Base-by-base conservation (phyloP, 2,888 invertebrate species). In the Dilophus febrilis region DNA sequence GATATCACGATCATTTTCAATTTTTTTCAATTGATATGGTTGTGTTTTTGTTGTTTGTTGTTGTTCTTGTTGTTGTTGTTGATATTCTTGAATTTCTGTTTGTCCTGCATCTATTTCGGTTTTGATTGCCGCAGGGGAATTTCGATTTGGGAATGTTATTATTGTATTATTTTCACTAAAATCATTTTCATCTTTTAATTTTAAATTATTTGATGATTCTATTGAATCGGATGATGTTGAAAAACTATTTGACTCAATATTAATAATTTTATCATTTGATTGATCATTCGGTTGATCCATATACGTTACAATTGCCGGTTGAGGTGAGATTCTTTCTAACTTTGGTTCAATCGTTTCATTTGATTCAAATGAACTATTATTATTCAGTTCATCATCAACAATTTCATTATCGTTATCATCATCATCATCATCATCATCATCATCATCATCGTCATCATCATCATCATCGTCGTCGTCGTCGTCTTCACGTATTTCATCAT, bases 391-490 rank as follows among this genome's bases (percentile, higher is more conserved):
- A 22, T 22, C 22, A 22, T 6, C 8, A 22, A 22, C 22, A 22
- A 22, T 8, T 6, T 22, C 22, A 22, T 8, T 22, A 22, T 22
- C 4, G 8, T 22, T 22, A 22, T 29, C 29, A 29, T 8, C 12
- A 22, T 22, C 22, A 22, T 6, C 8, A 22, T 6, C 22, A 22
- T 6, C 22, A 22, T 22, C 22, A 22, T 8, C 8, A 22, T 22
- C 4, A 22, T 22, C 8, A 22, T 22, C 4, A 22, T 22, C 8
- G 8, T 22, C 12, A n/a, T n/a, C 12, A 29, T 29, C n/a, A 29
- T 29, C 16, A 16, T 12, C 29, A 7, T 37, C 28, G 5, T 37
- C 37, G 12, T 37, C 29, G 10, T 37, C 37, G 28, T 37, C 37
- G 13, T 27, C 14, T 11, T 37, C 28, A n/a, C 16, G 27, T 17